Evolutionary conservation across 2,888 invertebrate species (phyloP).

Genomic region (Xanthorhoe spadicearia): DNA sequence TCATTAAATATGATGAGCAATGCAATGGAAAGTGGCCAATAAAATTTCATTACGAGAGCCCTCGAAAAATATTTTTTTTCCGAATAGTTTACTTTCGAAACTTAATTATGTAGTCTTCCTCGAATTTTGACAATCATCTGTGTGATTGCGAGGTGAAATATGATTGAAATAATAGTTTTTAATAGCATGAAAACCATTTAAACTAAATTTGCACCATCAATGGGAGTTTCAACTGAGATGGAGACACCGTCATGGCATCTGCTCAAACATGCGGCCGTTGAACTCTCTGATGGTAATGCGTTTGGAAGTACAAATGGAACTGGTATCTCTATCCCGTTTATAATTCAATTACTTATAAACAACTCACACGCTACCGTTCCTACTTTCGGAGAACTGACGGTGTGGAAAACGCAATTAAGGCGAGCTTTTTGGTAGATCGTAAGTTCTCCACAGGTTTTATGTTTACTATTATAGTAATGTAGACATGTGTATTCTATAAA

Average conservation of each 20-base stretch:
- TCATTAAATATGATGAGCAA: neutral
- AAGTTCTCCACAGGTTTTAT: slow-evolving; percentile 1
- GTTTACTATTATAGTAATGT: neutral
- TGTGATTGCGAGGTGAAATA: neutral
- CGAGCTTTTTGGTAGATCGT: slow-evolving; percentile 26
- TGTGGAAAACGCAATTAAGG: slow-evolving; percentile 27
- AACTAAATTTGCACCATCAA: neutral
- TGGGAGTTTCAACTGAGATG: slow-evolving; percentile 17
- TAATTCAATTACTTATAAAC: slow-evolving; percentile 54
- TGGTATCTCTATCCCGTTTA: slow-evolving; percentile 57
- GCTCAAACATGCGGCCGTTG: slow-evolving; percentile 72
- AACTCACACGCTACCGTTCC: slow-evolving; percentile 46
- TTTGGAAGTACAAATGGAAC: slow-evolving; percentile 60
- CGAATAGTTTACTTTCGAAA: neutral
- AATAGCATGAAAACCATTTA: neutral
- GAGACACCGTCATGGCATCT: slow-evolving; percentile 53
- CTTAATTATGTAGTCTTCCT: slow-evolving; percentile 9
- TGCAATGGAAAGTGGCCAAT: slow-evolving; percentile 17
- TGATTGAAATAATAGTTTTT: neutral
- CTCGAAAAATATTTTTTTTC: no score
- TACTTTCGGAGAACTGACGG: slow-evolving; percentile 39
- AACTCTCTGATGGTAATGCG: slow-evolving; percentile 68
- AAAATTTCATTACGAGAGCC: neutral
- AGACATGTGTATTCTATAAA: no score
- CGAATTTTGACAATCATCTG: neutral